Evolutionary conservation across 2,797 vertebrate genomes (phyloP).

Genomic region (Anisognathus igniventris): DNA sequence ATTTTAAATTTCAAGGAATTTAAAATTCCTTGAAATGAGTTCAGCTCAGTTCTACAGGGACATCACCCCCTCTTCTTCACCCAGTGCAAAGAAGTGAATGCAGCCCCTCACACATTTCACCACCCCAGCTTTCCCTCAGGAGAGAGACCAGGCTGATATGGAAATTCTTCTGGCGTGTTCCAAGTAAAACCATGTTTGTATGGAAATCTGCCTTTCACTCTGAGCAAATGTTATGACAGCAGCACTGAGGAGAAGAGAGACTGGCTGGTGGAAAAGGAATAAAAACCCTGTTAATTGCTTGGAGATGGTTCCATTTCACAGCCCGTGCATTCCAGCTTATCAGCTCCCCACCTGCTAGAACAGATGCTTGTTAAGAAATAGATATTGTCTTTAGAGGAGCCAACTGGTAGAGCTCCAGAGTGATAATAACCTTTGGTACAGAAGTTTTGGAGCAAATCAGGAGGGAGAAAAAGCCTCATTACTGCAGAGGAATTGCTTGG

Average conservation of each 20-base stretch:
- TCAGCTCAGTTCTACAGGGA: background rate
- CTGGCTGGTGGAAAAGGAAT: background rate
- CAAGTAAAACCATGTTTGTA: slow-evolving; percentile 17
- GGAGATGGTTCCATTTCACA: slow-evolving; percentile 42
- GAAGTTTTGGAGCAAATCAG: slow-evolving; percentile 24
- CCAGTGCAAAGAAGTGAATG: background rate
- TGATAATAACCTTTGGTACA: slow-evolving; percentile 16
- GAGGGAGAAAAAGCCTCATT: slow-evolving; percentile 4
- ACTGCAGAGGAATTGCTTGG: background rate
- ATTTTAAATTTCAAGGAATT: no score
- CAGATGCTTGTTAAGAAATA: slow-evolving; percentile 48
- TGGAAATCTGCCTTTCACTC: slow-evolving; percentile 50
- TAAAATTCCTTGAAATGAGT: background rate
- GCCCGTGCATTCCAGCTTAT: slow-evolving; percentile 3
- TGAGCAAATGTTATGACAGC: slow-evolving; percentile 56
- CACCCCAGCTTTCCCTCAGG: background rate
- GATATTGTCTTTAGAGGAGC: slow-evolving; percentile 15
- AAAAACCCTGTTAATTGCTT: slow-evolving; percentile 7
- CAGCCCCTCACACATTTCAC: background rate
- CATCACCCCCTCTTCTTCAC: background rate
- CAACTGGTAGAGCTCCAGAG: slow-evolving; percentile 19
- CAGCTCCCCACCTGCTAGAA: slow-evolving; percentile 43
- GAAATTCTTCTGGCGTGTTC: background rate
- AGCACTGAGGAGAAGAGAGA: background rate
- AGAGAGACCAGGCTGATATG: background rate